Conservation (phyloP, 2,888 invertebrate genomes). For the Pterobdella sp. region DNA sequence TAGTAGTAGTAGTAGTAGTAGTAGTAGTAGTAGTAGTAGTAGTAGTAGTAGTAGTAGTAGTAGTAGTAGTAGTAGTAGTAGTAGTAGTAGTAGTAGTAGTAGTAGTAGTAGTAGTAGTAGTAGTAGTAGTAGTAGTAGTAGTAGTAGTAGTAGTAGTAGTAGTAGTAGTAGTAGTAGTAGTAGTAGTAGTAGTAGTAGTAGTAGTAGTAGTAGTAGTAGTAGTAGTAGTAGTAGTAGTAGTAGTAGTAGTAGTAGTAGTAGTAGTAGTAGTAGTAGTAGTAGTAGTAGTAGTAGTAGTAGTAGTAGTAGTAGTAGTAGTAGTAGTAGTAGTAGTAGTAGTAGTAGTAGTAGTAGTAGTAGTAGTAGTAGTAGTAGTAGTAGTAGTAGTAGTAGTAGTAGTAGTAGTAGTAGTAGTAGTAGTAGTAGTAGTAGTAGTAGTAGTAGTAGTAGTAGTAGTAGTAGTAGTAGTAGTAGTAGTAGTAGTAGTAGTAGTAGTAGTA, state of each 20-base stretch:
- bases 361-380: slow-evolving; percentile 34
- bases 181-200: background rate
- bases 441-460: too few relatives aligned
- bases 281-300: slow-evolving; percentile 31
- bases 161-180: slow-evolving; percentile 11
- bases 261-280: slow-evolving; percentile 34
- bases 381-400: slow-evolving; percentile 32
- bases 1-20: slow-evolving; percentile 10
- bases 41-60: slow-evolving; percentile 26
- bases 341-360: slow-evolving; percentile 35
- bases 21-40: slow-evolving; percentile 11
- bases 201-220: background rate
- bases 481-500: too few relatives aligned
- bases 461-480: too few relatives aligned
- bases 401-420: slow-evolving; percentile 34
- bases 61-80: slow-evolving; percentile 31
- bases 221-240: slow-evolving; percentile 34
- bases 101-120: slow-evolving; percentile 18
- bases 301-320: slow-evolving; percentile 31
- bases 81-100: slow-evolving; percentile 28
- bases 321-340: slow-evolving; percentile 34
- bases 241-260: slow-evolving; percentile 35
- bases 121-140: slow-evolving; percentile 23
- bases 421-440: slow-evolving; percentile 32
- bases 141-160: slow-evolving; percentile 25